Evolutionary conservation across 1,140 invertebrate genomes (phyloP), one percentile per base, ranked within the genome.

Genomic region (Leucophenga varia): DNA sequence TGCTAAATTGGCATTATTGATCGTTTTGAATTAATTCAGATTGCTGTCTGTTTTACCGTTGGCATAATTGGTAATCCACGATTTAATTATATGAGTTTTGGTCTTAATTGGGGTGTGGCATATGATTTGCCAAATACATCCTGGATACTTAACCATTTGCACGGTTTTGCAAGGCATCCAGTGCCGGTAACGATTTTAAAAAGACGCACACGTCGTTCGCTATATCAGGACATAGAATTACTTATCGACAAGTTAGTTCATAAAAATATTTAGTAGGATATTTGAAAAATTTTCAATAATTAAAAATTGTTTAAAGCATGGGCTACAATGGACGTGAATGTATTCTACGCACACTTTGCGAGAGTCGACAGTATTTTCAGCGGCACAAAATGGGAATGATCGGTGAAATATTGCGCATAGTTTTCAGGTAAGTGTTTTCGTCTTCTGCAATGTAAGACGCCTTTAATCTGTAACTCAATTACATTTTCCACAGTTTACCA

Each of bases 121-220:
- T 89, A 88, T 53, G 86, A 88, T 58, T 63, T 89, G 31, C 87
- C 87, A 2, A 83, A 88, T 56, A 80, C 82, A 38, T 83, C 84
- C 1, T 82, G 83, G 60, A 78, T 83, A 2, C 74, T 82, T 17
- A 71, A 82, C 3, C 76, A 79, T 37, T 31, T 78, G 60, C 49
- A 74, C 31, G 69, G 68, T 13, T 64, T 74, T 57, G 40, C 52
- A 32, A 37, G 31, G 69, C 77, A 52, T 71, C 79, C 30, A 40
- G 74, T 40, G 59, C 80, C 16, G 72, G 53, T 76, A 79, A 41
- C 75, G 79, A 54, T 81, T 77, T 56, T 79, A 81, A 22, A 64
- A 79, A 25, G 83, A 81, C 52, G 75, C 84, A 31, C 77, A 20
- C 65, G 83, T 47, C 63, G 81, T 6, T 72, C 78, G 1, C 56